Conservation (phyloP, 1,140 invertebrate genomes). For the Littorina saxatilis region DNA sequence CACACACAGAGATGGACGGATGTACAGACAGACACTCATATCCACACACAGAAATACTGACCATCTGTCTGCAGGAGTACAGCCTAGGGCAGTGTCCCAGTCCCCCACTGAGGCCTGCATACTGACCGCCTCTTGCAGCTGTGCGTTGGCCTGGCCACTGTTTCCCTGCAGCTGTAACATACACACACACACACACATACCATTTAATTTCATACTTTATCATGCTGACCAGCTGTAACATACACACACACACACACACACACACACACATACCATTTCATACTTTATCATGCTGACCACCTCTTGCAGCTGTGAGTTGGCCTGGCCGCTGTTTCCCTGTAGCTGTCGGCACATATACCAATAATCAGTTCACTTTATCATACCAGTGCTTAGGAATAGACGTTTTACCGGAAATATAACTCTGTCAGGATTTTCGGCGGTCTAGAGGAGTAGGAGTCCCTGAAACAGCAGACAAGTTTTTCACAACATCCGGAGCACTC, state of each 20-base stretch:
- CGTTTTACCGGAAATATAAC: too few species aligned
- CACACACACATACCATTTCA: not conserved
- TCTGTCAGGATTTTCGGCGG: too few species aligned
- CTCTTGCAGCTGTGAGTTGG: not conserved
- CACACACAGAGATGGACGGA: not conserved
- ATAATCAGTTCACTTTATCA: too few species aligned
- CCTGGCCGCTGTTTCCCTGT: not conserved
- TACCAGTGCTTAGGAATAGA: too few species aligned
- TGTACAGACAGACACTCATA: not conserved
- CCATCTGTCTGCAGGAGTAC: constrained; percentile 27
- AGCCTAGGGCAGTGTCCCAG: constrained; percentile 32
- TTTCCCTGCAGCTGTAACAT: not conserved
- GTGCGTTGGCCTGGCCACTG: not conserved
- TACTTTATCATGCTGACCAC: not conserved
- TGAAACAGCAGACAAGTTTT: too few species aligned
- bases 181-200: not conserved
- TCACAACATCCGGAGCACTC: too few species aligned
- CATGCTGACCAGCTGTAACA: not conserved
- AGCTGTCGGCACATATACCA: not conserved
- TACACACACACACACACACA: constrained; percentile 6
- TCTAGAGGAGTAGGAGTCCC: too few species aligned
- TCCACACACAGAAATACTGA: constrained; percentile 1
- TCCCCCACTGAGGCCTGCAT: constrained; percentile 7
- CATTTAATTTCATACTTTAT: too few species aligned
- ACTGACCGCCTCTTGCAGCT: constrained; percentile 5